These are phyloP conservation scores for Colaptes auratus DNA, from an alignment of 2,113 vertebrate genomes.

Conservation along the genomic window DNA sequence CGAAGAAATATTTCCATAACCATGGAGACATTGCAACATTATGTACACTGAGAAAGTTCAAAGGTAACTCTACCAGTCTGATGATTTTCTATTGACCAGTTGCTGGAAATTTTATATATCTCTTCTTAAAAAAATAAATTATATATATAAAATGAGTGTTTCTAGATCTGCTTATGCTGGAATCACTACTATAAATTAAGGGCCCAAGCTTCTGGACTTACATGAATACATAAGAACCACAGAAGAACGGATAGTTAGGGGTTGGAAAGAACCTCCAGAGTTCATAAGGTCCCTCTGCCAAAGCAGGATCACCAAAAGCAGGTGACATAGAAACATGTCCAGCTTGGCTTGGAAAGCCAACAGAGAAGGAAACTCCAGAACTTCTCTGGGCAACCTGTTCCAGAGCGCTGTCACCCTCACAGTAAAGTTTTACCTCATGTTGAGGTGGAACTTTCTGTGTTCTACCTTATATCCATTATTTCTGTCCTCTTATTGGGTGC, in stretches of 20 bases:
- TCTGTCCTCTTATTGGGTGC: too few species aligned
- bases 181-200: background rate
- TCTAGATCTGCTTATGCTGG: background rate
- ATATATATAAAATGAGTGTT: background rate
- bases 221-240: background rate
- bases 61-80: conserved; percentile 2
- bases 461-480: too few species aligned
- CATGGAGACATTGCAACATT: background rate
- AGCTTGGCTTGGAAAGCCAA: too few species aligned
- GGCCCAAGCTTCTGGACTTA: background rate
- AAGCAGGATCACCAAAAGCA: too few species aligned
- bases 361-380: too few species aligned
- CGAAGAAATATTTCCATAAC: conserved; percentile 20
- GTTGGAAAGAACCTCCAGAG: too few species aligned
- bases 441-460: too few species aligned
- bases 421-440: too few species aligned
- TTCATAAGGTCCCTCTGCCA: too few species aligned
- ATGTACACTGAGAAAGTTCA: background rate
- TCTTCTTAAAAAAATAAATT: background rate
- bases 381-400: too few species aligned
- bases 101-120: conserved; percentile 1
- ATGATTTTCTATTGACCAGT: conserved; percentile 2
- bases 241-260: background rate
- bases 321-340: too few species aligned
- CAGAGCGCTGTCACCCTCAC: too few species aligned